phyloP scores from a whole-genome alignment of 1,140 invertebrate genomes.

The Copidosoma floridanum region DNA sequence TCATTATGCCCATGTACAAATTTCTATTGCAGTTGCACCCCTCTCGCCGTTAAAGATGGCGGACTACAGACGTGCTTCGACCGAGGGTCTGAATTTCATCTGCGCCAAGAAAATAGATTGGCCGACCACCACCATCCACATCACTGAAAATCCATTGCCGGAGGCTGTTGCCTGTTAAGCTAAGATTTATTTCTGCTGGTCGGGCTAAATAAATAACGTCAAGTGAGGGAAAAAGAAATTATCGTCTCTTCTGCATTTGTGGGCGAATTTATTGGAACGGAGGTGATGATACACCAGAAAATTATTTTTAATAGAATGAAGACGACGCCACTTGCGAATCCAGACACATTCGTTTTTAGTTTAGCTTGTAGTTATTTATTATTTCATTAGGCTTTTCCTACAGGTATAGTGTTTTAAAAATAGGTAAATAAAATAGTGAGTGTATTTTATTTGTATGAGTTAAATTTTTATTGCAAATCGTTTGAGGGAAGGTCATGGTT shows the following conservation, averaged over 20 bases:
- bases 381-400: no score
- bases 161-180: slow-evolving; percentile 71
- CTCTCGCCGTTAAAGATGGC: slow-evolving; percentile 70
- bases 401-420: no score
- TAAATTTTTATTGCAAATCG: no score
- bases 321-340: background rate
- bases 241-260: slow-evolving; percentile 6
- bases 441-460: no score
- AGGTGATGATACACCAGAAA: background rate
- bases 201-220: background rate
- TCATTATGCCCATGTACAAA: slow-evolving; percentile 20
- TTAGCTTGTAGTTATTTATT: no score
- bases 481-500: no score
- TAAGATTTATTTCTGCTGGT: slow-evolving; percentile 11
- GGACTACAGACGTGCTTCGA: slow-evolving; percentile 60
- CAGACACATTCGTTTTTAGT: no score
- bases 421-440: no score
- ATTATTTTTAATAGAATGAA: no score
- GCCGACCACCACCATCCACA: slow-evolving; percentile 68
- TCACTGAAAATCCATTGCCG: slow-evolving; percentile 77
- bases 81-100: slow-evolving; percentile 59
- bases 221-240: slow-evolving; percentile 28
- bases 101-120: slow-evolving; percentile 58
- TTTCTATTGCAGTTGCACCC: slow-evolving; percentile 64
- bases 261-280: background rate